Base-by-base conservation (phyloP, 2,113 vertebrate genomes). In the Corydoras maculifer region DNA sequence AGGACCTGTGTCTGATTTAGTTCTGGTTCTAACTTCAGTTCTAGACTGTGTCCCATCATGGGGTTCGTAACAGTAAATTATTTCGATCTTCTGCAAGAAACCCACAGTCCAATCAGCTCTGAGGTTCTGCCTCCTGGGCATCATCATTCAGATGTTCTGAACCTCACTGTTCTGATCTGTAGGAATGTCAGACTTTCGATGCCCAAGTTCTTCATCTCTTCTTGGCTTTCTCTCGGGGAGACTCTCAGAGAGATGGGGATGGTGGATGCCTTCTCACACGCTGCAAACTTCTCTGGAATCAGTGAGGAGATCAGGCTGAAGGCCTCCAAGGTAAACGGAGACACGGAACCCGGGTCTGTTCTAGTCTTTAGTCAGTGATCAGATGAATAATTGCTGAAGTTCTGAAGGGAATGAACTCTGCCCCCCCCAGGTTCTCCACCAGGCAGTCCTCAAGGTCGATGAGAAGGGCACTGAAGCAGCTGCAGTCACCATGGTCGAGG, bases 381-480 rank as follows among this genome's bases (percentile, higher is more conserved):
- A 43, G 35, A 25, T 25, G 18, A 25, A 25, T 25, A 25, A 25
- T 1, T 25, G 18, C 18, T 25, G 18, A 43, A 43, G 35, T 43
- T 43, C 7, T 43, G 35, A 43, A 43, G 7, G 35, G 4, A 43
- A 4, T 5, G 0, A 43, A 4, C 35, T 43, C 35, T 43, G 1
- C 4, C 35, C 35, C 7, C 35, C 7, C 35, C 35, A 96, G 93
- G 89, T 68, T 49, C 55, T 58, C 71, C 93, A 94, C 72, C 81
- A 91, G 73, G 89, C 91, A 1, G 75, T 92, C 70, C 76, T 95
- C 65, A 90, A 86, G 4, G 83, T 95, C 68, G 89, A 90, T 7
- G 91, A 97, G 86, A 90, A 83, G 0, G 92, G 90, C 72, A 94
- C 91, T 0, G 89, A 92, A 68, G 92, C 83, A 31, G 84, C 83